phyloP scores from a whole-genome alignment of 2,797 vertebrate species.

The Oreochromis grahami region DNA sequence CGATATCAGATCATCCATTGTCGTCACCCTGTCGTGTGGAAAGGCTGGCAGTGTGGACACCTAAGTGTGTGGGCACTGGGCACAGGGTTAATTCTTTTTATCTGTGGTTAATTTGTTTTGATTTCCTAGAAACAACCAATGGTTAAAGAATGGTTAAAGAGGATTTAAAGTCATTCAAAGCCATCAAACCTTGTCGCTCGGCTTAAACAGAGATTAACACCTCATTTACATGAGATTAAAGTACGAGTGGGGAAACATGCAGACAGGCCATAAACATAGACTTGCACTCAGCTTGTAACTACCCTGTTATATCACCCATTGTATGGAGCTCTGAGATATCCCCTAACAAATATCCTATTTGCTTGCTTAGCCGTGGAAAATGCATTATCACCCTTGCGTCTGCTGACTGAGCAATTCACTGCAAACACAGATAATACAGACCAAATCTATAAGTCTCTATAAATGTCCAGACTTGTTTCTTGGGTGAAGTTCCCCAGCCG shows the following conservation, averaged over 20 bases:
- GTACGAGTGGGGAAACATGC: neutral
- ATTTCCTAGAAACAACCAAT: neutral
- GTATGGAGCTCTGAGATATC: neutral
- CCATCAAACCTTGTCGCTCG: neutral
- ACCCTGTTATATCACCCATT: neutral
- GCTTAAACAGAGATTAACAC: neutral
- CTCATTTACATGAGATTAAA: neutral
- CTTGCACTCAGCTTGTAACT: neutral
- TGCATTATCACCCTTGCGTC: neutral
- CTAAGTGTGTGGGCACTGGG: neutral
- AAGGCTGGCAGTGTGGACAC: neutral
- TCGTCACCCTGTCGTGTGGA: neutral
- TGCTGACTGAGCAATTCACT: neutral
- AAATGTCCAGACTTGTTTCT: neutral
- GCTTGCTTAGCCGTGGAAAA: neutral
- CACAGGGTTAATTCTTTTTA: rapidly evolving
- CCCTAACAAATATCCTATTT: neutral
- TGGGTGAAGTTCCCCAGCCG: neutral
- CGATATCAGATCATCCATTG: neutral
- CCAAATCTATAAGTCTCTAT: neutral
- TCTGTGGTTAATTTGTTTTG: neutral
- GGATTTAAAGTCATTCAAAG: neutral
- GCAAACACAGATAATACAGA: neutral
- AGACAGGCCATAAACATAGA: neutral
- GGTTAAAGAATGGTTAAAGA: too few species aligned